phyloP scores from a whole-genome alignment of 1,140 invertebrate genomes.

The Hypsibius dujardini region DNA sequence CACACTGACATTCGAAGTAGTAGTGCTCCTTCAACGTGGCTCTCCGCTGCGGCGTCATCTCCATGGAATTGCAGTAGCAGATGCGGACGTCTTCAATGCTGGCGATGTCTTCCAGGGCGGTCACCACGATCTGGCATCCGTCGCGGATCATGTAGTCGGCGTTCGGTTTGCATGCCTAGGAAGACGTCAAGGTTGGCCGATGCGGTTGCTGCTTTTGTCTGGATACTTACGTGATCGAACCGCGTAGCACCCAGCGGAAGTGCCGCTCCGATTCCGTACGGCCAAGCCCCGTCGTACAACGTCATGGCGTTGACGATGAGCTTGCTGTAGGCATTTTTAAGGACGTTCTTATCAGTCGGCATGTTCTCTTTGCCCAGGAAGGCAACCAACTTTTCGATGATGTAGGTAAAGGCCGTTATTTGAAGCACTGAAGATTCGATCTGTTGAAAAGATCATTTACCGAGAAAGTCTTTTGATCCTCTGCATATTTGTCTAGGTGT shows the following conservation, averaged over 20 bases:
- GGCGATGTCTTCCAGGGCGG: not conserved
- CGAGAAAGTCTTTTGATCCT: not conserved
- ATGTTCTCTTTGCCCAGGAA: conserved; percentile 16
- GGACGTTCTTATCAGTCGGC: not conserved
- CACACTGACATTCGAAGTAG: conserved; percentile 5
- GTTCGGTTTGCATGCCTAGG: conserved; percentile 4
- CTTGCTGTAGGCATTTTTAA: conserved; percentile 10
- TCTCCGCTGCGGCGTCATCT: not conserved
- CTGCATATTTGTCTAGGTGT: too few species aligned
- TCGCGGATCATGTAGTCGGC: conserved; percentile 11
- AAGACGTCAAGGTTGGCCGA: too few species aligned
- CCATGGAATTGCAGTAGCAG: conserved; percentile 14
- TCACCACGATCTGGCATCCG: not conserved
- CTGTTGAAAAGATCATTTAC: not conserved
- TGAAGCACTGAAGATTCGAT: not conserved
- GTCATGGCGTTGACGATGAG: conserved; percentile 14
- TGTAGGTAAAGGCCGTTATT: conserved; percentile 6
- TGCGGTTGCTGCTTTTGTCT: too few species aligned
- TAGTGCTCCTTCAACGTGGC: not conserved
- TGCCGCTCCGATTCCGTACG: conserved; percentile 3
- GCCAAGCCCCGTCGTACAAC: conserved; percentile 3
- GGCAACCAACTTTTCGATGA: not conserved
- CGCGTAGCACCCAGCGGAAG: conserved; percentile 12
- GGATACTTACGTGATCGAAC: not conserved
- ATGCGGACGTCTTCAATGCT: conserved; percentile 13